These are phyloP conservation scores for Bovichtus variegatus DNA, from an alignment of 2,797 vertebrate species.

Conservation along the genomic window DNA sequence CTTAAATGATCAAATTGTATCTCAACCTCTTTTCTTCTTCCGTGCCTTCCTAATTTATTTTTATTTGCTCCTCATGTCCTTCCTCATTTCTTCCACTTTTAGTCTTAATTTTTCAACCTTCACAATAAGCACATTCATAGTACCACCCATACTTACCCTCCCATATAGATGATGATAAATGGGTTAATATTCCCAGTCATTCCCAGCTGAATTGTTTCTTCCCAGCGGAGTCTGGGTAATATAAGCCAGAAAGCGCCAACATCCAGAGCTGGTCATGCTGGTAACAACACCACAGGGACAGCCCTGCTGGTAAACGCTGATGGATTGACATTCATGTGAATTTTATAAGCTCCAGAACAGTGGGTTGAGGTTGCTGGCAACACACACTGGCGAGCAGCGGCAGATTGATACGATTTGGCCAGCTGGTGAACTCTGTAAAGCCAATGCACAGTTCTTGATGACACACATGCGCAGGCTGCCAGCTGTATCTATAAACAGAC, in stretches of 20 bases:
- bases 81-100: neutral
- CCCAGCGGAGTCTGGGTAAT: slow-evolving; percentile 44
- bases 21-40: neutral
- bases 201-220: slow-evolving; percentile 43
- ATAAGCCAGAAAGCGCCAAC: slow-evolving; percentile 51
- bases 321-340: slow-evolving; percentile 50
- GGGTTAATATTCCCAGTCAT: slow-evolving; percentile 53
- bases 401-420: slow-evolving; percentile 33
- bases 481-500: slow-evolving; percentile 60
- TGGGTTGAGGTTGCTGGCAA: slow-evolving; percentile 22
- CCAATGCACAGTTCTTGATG: slow-evolving; percentile 51
- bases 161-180: slow-evolving; percentile 52
- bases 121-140: slow-evolving; percentile 13
- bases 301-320: slow-evolving; percentile 47
- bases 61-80: neutral
- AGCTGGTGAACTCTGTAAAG: slow-evolving; percentile 47
- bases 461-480: slow-evolving; percentile 43
- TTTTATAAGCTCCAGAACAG: slow-evolving; percentile 59
- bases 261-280: slow-evolving; percentile 18
- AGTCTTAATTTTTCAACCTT: neutral
- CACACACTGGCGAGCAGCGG: neutral
- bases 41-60: neutral
- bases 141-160: slow-evolving; percentile 3
- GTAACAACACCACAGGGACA: slow-evolving; percentile 51
- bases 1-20: neutral